Percentiles rank a stretch among this genome's conserved stretches.
Conservation (phyloP, 2,888 invertebrate species). For the Ectemnius cavifrons region DNA sequence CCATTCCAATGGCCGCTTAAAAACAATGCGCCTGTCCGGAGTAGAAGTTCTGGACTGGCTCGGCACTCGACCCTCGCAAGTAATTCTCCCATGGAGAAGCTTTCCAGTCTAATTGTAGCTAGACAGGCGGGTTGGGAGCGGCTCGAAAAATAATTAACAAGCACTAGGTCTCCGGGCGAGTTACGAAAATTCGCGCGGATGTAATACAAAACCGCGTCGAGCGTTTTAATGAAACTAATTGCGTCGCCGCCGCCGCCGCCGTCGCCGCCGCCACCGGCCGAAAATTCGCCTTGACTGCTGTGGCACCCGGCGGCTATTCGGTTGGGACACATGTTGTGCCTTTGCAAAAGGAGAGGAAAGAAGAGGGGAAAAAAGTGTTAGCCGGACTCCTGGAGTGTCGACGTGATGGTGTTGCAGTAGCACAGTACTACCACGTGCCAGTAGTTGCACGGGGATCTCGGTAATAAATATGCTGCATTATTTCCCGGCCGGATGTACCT, state of each 20-base stretch:
- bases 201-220: background rate
- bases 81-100: background rate
- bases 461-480: conserved; percentile 39
- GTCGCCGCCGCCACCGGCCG: too few species aligned
- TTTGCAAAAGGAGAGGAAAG: too few species aligned
- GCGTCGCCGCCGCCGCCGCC: too few species aligned
- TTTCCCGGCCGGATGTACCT: conserved; percentile 33
- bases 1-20: too few species aligned
- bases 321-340: too few species aligned
- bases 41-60: too few species aligned
- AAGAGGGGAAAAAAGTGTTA: too few species aligned
- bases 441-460: conserved; percentile 2
- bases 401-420: too few species aligned
- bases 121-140: too few species aligned
- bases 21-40: too few species aligned
- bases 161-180: conserved; percentile 6
- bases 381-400: too few species aligned
- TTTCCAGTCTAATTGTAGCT: conserved; percentile 1
- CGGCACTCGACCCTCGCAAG: background rate
- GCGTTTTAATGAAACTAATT: conserved; percentile 1
- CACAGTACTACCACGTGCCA: background rate
- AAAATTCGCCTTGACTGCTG: conserved; percentile 7
- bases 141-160: conserved; percentile 9
- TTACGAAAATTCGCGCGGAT: conserved; percentile 3
- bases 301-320: background rate